Percentiles rank a stretch among this genome's conserved stretches.
phyloP scores from a whole-genome alignment of 2,888 invertebrate species.

The Operophtera brumata region DNA sequence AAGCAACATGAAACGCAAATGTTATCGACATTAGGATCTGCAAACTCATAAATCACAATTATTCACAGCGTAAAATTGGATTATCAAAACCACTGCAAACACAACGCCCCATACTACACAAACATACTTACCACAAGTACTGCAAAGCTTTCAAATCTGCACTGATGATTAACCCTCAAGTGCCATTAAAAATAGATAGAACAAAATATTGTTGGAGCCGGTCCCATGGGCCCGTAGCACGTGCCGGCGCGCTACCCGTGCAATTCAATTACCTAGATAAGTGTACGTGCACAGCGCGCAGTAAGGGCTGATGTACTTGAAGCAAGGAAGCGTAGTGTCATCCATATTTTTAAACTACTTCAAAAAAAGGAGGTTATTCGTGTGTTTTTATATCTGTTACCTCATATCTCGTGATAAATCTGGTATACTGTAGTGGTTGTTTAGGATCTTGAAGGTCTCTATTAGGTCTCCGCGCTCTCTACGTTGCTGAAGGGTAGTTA shows the following conservation, averaged over 20 bases:
- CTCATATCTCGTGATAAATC: too few relatives aligned
- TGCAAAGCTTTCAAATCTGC: conserved; percentile 50
- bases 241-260: conserved; percentile 54
- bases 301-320: conserved; percentile 2
- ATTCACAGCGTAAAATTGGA: conserved; percentile 34
- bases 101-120: conserved; percentile 38
- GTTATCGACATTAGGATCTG: neutral
- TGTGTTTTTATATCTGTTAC: too few relatives aligned
- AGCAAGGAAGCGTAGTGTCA: neutral
- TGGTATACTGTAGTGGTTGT: too few relatives aligned
- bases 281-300: conserved; percentile 34
- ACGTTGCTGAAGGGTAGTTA: too few relatives aligned
- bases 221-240: conserved; percentile 55
- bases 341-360: neutral
- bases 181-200: conserved; percentile 75
- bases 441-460: too few relatives aligned
- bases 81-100: conserved; percentile 27
- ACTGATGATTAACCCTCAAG: conserved; percentile 67
- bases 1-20: neutral
- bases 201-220: conserved; percentile 65
- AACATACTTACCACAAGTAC: conserved; percentile 44
- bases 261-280: conserved; percentile 69
- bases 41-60: conserved; percentile 15
- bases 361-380: too few relatives aligned
- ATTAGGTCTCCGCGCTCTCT: too few relatives aligned